A percentile compares a stretch with the other conserved stretches of the same genome.
These are phyloP conservation scores for Melanotaenia maccullochi DNA, from an alignment of 2,797 vertebrate species.

Conservation along the genomic window DNA sequence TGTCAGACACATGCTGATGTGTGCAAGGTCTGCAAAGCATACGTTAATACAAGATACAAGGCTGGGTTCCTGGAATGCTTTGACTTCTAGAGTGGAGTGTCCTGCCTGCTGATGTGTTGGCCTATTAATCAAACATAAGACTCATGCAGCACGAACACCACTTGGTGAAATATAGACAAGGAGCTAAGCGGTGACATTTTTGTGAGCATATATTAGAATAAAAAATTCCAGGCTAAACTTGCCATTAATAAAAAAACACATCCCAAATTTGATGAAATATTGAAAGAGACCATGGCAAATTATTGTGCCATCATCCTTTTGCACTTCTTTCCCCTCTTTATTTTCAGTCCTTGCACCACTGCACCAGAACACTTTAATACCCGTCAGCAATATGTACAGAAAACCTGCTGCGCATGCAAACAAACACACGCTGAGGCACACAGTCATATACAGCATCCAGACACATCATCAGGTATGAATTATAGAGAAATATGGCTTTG, in stretches of 20 bases:
- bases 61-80: constrained; percentile 37
- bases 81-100: constrained; percentile 43
- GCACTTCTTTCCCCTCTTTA: constrained; percentile 22
- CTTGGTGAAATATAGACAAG: constrained; percentile 41
- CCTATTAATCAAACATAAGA: constrained; percentile 58
- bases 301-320: constrained; percentile 24
- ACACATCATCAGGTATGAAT: constrained; percentile 19
- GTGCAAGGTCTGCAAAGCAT: constrained; percentile 33
- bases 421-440: constrained; percentile 28
- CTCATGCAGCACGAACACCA: constrained; percentile 18
- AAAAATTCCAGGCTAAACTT: constrained; percentile 63
- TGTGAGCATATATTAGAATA: constrained; percentile 38
- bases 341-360: constrained; percentile 44
- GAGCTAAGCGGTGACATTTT: constrained; percentile 52
- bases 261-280: constrained; percentile 61
- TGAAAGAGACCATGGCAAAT: constrained; percentile 54
- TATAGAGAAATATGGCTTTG: constrained; percentile 10
- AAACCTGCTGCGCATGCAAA: constrained; percentile 54
- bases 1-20: constrained; percentile 15
- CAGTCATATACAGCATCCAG: constrained; percentile 11
- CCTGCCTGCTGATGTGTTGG: constrained; percentile 34
- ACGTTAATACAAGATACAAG: constrained; percentile 33
- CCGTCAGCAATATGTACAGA: constrained; percentile 61
- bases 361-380: constrained; percentile 48
- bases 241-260: constrained; percentile 34